phyloP scores from a whole-genome alignment of 2,797 vertebrate species.

The Triplophysa yarkandensis region DNA sequence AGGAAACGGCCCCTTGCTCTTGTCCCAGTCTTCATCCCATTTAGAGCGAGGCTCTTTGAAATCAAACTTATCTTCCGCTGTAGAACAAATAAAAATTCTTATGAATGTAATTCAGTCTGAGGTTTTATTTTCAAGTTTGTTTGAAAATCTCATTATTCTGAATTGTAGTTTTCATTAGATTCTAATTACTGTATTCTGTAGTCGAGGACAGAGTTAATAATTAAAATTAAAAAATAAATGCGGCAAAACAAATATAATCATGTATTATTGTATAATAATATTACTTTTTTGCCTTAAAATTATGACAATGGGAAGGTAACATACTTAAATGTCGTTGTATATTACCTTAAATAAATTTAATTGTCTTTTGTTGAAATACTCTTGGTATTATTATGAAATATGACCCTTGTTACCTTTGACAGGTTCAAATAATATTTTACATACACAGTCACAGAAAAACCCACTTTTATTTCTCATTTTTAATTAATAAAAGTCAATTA shows the following conservation, averaged over 20 bases:
- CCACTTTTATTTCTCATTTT: too few relatives aligned
- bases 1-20: constrained; percentile 86
- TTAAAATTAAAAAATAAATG: constrained; percentile 10
- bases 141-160: constrained; percentile 12
- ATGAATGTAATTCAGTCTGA: not conserved
- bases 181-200: not conserved
- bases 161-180: not conserved
- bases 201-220: not conserved
- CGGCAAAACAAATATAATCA: not conserved
- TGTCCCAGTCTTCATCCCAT: constrained; percentile 98
- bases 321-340: not conserved
- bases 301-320: not conserved
- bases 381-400: not conserved
- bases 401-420: not conserved
- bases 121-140: constrained; percentile 7
- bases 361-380: not conserved
- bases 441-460: too few relatives aligned
- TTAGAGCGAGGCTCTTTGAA: constrained; percentile 81
- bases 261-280: not conserved
- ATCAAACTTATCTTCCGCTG: constrained; percentile 86
- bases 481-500: too few relatives aligned
- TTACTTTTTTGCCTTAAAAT: not conserved
- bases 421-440: too few relatives aligned
- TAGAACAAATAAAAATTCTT: constrained; percentile 14
- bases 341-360: not conserved